Evolutionary conservation across 2,113 vertebrate species (phyloP), one percentile per base, ranked within the genome.

Genomic region (Scopus umbretta): DNA sequence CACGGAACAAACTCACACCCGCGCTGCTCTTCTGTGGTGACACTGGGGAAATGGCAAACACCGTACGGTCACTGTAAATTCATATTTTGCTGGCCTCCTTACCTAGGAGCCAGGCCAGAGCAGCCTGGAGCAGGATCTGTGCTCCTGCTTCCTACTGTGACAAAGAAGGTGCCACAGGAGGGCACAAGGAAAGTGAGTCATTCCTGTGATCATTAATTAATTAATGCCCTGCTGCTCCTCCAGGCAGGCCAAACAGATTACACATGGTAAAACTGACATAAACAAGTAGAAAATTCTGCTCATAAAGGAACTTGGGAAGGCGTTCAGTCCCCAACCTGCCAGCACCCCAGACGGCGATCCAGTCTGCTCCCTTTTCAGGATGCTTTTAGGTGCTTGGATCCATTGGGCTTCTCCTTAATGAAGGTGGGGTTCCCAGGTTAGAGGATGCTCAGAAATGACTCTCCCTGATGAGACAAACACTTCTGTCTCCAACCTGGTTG

Each of bases 191-290:
- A 84, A 92, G 80, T 87, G 94, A 95, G 80, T 96, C 91, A 94
- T 63, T 50, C 52, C 73, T 89, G 47, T 89, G 87, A 96, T 95
- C 94, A 81, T 92, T 96, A 72, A 91, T 95, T 96, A 94, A 95
- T 90, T 81, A 71, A 73, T 53, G 87, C 88, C 96, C 93, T 92
- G 93, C 95, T 96, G 96, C 78, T 95, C n/a, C 52, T 74, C 61
- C 73, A 52, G 76, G 84, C 86, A 75, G 82, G 59, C 83, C 86
- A 55, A 59, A 50, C 83, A 68, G 90, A 92, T 93, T 79, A 85
- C 53, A 22, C 49, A 38, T 18, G 61, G 86, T 52, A 80, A 50
- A 83, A 50, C 0, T 36, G 45, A 88, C 80, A 91, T 17, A 87
- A 89, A 92, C 49, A 63, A 87, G n/a, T 2, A 61, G 91, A 36